Evolutionary conservation across 2,113 vertebrate species (phyloP), one percentile per base, ranked within the genome.

Genomic region (Bambusicola thoracicus): DNA sequence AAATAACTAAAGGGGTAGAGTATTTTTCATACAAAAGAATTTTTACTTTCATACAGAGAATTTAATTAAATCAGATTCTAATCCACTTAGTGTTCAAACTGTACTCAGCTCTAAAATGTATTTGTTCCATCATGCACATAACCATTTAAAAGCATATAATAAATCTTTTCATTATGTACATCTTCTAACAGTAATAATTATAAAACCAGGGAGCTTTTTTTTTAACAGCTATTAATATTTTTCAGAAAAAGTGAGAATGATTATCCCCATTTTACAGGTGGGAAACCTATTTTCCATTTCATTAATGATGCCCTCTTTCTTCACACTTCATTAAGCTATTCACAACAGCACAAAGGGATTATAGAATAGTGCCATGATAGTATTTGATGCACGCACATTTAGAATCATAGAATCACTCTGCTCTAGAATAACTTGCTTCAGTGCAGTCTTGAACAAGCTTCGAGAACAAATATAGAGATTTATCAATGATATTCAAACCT

Each of bases 231-330:
- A 89, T 91, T 95, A 91, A 91, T 93, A 93, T 17, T 91, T 61
- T 87, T 73, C 76, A 81, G 59, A 55, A 95, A 91, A 93, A 94
- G 76, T 90, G 91, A 94, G 92, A 95, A 82, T 94, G 6, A 96
- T 96, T 95, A 93, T 90, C 41, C 90, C 65, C 29, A 83, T 93
- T 94, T 96, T 93, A 93, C 79, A 95, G 87, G 93, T 95, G 85
- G 34, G 46, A 91, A 93, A 46, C 49, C 67, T 85, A 93, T 94
- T 95, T 95, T 91, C 63, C 85, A 83, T 92, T 92, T 91, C 1
- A 0, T 85, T 96, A 92, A 85, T 87, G 92, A 87, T 74, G 21
- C 68, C 34, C 29, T 82, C 29, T 87, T 80, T 92, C 41, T 95
- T 90, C 82, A 63, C 81, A 92, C 89, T 89, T 94, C 91, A 85